Conservation (phyloP, 2,113 vertebrate species). For the Gulo gulo region DNA sequence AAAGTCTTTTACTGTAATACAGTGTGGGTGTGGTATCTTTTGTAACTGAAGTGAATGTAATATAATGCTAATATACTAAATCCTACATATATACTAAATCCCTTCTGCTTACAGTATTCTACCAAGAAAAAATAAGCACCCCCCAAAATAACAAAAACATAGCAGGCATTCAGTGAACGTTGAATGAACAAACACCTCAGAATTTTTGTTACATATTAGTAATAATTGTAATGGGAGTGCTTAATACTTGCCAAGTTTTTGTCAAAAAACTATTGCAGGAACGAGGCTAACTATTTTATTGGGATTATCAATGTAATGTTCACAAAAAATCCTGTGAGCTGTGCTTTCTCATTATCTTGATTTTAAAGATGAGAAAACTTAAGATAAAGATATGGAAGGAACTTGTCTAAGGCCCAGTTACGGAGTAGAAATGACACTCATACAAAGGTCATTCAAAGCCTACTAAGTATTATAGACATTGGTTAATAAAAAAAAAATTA, state of each 20-base stretch:
- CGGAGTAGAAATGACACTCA: neutral
- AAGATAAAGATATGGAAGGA: neutral
- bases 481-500: neutral
- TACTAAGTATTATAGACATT: neutral
- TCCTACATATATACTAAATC: neutral
- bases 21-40: neutral
- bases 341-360: neutral
- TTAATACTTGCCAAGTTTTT: neutral
- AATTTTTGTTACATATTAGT: neutral
- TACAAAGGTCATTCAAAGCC: neutral
- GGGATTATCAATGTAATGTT: neutral
- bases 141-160: neutral
- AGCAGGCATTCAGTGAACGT: neutral
- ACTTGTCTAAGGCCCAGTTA: neutral
- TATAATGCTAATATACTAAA: neutral
- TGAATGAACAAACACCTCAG: neutral
- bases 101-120: neutral
- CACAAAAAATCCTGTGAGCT: neutral
- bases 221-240: neutral
- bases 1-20: neutral
- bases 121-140: neutral
- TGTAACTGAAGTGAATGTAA: neutral
- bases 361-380: conserved; percentile 7
- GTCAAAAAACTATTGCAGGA: neutral
- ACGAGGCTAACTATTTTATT: neutral